Conservation (phyloP, 2,888 invertebrate species). For the Ecliptopera silaceata region DNA sequence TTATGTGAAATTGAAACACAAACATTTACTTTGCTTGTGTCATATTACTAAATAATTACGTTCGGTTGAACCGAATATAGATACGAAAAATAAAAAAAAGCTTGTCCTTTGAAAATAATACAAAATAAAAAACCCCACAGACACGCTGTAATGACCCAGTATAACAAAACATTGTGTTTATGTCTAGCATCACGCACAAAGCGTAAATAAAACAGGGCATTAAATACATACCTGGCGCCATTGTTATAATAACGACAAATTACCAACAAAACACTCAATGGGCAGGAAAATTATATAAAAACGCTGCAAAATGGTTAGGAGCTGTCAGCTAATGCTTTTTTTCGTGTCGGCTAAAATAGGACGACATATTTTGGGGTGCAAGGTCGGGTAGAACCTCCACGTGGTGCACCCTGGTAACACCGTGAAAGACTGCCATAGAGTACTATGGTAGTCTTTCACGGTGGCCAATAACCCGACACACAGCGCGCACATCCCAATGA, state of each 20-base stretch:
- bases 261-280: conserved; percentile 8
- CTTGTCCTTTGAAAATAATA: too few relatives aligned
- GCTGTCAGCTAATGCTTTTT: conserved; percentile 13
- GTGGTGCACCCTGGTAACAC: too few relatives aligned
- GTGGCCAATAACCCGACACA: too few relatives aligned
- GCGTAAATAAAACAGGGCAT: conserved; percentile 6
- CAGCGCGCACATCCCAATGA: too few relatives aligned
- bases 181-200: conserved; percentile 7
- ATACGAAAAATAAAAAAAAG: too few relatives aligned
- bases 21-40: not conserved
- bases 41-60: too few relatives aligned
- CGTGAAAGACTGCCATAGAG: too few relatives aligned
- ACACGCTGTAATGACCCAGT: not conserved
- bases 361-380: conserved; percentile 7
- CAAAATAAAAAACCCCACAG: not conserved
- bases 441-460: too few relatives aligned
- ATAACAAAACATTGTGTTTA: not conserved
- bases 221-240: conserved; percentile 7
- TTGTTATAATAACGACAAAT: conserved; percentile 24
- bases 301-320: conserved; percentile 19
- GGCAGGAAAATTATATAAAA: conserved; percentile 28
- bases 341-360: conserved; percentile 16
- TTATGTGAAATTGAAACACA: not conserved
- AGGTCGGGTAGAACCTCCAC: too few relatives aligned
- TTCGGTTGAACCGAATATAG: too few relatives aligned